phyloP scores from a whole-genome alignment of 2,113 vertebrate genomes.

The Arizona elegans region DNA sequence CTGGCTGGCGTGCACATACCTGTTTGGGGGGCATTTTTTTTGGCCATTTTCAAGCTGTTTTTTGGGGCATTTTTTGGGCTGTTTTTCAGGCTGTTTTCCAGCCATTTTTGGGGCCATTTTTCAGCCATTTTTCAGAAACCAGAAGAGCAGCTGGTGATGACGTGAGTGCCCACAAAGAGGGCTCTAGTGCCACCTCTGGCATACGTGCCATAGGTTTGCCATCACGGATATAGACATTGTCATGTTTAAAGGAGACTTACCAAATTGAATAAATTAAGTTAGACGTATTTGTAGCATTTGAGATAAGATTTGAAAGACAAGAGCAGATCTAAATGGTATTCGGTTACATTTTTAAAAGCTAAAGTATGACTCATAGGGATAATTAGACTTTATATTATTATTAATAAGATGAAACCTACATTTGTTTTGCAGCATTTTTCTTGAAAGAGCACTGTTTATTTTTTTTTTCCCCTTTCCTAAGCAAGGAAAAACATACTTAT shows the following conservation, averaged over 20 bases:
- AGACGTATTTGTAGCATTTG: background rate
- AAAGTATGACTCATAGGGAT: constrained; percentile 13
- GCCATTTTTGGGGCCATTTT: no score
- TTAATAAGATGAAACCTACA: constrained; percentile 4
- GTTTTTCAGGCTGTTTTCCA: no score
- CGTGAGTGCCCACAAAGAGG: no score
- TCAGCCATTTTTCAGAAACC: no score
- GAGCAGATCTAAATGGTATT: background rate
- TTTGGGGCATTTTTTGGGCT: rapidly evolving
- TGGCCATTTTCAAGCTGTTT: no score
- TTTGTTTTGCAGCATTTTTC: constrained; percentile 1
- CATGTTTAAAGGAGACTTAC: background rate
- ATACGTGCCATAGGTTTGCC: no score
- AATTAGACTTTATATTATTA: background rate
- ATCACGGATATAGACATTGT: background rate
- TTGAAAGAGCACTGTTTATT: background rate
- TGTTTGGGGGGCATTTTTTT: no score
- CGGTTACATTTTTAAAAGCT: background rate
- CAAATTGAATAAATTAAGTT: background rate
- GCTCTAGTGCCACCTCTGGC: no score
- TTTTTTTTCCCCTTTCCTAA: background rate
- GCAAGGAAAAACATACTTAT: background rate
- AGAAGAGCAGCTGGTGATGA: no score
- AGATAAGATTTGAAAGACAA: constrained; percentile 18
- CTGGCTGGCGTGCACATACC: no score